A percentile compares a stretch with the other conserved stretches of the same genome.
Conservation (phyloP, 2,113 vertebrate species). For the Seriola rivoliana region DNA sequence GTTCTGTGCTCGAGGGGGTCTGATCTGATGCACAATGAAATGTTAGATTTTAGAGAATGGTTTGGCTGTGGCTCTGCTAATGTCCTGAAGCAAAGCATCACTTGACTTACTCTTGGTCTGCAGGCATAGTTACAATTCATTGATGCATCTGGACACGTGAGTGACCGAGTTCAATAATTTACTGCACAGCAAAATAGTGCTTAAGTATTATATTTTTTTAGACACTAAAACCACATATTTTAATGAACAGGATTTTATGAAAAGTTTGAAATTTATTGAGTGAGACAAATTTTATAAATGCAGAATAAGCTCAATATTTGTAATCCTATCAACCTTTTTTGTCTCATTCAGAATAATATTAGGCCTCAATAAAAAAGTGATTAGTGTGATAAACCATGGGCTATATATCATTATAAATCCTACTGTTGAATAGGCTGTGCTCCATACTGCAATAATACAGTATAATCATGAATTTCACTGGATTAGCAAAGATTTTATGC, state of each 20-base stretch:
- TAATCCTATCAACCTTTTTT: not conserved
- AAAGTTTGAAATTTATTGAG: not conserved
- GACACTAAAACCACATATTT: not conserved
- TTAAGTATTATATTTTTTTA: not conserved
- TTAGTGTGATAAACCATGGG: not conserved
- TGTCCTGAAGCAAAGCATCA: conserved; percentile 57
- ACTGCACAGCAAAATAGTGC: not conserved
- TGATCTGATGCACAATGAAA: conserved; percentile 25
- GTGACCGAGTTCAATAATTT: not conserved
- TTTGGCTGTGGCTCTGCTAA: conserved; percentile 20
- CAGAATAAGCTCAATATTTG: not conserved
- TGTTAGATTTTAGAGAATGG: conserved; percentile 34
- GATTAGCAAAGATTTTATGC: conserved; percentile 1
- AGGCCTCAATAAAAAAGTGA: no score
- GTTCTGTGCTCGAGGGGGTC: conserved; percentile 41
- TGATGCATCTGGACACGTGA: not conserved
- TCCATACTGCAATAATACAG: not conserved
- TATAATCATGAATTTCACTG: not conserved
- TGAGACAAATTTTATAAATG: no score
- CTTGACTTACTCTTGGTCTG: conserved; percentile 61
- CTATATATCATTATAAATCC: not conserved
- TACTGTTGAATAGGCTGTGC: not conserved
- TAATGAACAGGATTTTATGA: not conserved
- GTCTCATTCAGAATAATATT: not conserved
- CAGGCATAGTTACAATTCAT: not conserved